Conservation (phyloP, 2,797 vertebrate species). For the Hippopotamyrus pictus region DNA sequence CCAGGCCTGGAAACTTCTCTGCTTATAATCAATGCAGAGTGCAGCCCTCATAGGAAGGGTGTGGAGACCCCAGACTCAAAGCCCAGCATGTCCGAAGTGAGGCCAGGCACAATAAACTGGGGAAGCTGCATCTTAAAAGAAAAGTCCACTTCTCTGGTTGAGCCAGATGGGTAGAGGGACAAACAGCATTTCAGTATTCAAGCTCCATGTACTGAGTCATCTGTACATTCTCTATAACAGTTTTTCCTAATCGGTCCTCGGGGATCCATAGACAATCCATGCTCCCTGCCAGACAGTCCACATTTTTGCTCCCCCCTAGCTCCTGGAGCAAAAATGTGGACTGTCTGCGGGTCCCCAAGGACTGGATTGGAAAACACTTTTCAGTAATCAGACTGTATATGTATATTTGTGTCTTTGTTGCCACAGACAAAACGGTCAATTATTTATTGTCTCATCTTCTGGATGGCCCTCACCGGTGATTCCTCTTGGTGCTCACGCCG, state of each 20-base stretch:
- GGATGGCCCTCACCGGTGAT: background rate
- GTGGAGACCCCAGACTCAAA: background rate
- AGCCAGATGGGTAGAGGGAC: background rate
- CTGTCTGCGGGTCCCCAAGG: background rate
- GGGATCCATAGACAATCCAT: background rate
- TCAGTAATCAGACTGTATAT: background rate
- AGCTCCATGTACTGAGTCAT: background rate
- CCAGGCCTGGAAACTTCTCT: background rate
- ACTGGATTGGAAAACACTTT: background rate
- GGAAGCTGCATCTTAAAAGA: background rate
- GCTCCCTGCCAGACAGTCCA: background rate
- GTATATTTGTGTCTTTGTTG: background rate
- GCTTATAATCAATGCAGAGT: background rate
- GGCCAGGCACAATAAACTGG: background rate
- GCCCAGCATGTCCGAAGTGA: background rate
- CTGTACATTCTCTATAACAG: background rate
- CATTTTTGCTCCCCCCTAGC: background rate
- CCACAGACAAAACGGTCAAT: background rate
- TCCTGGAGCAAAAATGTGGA: background rate
- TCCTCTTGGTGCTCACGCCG: background rate
- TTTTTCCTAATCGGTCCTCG: background rate
- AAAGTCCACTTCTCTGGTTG: background rate
- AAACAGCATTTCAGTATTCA: background rate
- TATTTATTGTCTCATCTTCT: background rate
- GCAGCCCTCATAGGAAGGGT: background rate